These are phyloP conservation scores for Heliopora coerulea DNA, from an alignment of 92 coral and sea anemone species.

Conservation along the genomic window DNA sequence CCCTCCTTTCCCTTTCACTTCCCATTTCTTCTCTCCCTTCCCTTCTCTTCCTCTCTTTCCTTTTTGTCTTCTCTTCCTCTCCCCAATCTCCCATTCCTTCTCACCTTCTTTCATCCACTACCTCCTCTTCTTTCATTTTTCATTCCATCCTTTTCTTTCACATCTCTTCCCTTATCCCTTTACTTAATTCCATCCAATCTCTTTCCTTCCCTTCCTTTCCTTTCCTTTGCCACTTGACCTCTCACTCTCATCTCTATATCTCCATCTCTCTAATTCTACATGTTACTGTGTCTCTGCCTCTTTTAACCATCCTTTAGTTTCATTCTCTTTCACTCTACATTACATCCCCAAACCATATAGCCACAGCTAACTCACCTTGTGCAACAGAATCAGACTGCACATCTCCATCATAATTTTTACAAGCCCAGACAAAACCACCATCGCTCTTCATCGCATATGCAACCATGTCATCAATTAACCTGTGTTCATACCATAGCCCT, in stretches of 20 bases:
- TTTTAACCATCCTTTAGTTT: not conserved
- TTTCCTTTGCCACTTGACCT: not conserved
- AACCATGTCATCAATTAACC: conserved; percentile 98
- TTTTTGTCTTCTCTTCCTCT: not conserved
- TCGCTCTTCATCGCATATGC: conserved; percentile 94
- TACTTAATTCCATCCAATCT: not conserved
- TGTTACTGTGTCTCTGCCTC: no score
- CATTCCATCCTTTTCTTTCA: not conserved
- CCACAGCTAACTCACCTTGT: conserved; percentile 64
- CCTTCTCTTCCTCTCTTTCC: not conserved
- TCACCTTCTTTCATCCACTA: not conserved
- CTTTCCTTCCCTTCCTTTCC: not conserved
- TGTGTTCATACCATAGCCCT: conserved; percentile 95
- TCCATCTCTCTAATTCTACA: no score
- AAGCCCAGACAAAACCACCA: conserved; percentile 99
- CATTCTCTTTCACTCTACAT: not conserved
- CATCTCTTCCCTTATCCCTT: not conserved
- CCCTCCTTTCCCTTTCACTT: not conserved
- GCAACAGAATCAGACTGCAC: conserved; percentile 99
- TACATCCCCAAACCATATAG: not conserved
- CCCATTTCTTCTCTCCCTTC: not conserved
- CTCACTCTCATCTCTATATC: not conserved
- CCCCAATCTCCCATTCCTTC: not conserved
- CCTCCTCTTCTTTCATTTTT: no score
- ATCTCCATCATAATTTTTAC: conserved; percentile 99